Evolutionary conservation across 2,113 vertebrate species (phyloP), one percentile per base, ranked within the genome.

Genomic region (Lagopus muta): DNA sequence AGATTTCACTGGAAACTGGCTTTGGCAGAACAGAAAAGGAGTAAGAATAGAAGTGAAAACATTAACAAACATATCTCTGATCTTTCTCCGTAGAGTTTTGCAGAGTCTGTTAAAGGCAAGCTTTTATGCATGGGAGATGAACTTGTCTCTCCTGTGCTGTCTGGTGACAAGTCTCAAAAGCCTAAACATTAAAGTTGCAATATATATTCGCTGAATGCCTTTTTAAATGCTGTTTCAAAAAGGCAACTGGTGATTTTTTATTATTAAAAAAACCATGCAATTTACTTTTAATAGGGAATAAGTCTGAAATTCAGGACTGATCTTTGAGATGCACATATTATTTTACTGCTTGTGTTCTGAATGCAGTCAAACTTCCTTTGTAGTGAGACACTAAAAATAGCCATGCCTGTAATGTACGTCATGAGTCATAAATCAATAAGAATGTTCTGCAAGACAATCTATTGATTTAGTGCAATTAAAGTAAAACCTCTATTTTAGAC

Each of bases 341-440:
- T 52, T 82, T 43, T 45, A 27, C 27, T 67, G 13, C 18, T 38
- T 50, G 47, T 88, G 83, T 88, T 84, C 72, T 72, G 73, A 83
- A 83, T 34, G 50, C 52, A 87, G 50, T 66, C 2, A 0, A 82
- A 72, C 64, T 90, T 67, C 43, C 82, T 80, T 84, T 92, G 74
- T 67, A 93, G 15, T 69, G n/a, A 82, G 92, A n/a, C 36, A 71
- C 71, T 96, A 86, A 97, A 96, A 97, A 92, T 95, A 97, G 30
- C 58, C 19, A 5, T 25, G 57, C n/a, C 88, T 94, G 60, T 76
- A 90, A 77, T 81, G 61, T 80, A 55, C 91, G 87, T 90, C 66
- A 88, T 92, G 92, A 96, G 54, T 92, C 86, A 97, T 91, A 96
- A 97, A 96, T 97, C 94, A 96, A 77, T 97, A 90, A 61, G 82